Conservation (phyloP, 2,888 invertebrate genomes). For the Steromphala cineraria region DNA sequence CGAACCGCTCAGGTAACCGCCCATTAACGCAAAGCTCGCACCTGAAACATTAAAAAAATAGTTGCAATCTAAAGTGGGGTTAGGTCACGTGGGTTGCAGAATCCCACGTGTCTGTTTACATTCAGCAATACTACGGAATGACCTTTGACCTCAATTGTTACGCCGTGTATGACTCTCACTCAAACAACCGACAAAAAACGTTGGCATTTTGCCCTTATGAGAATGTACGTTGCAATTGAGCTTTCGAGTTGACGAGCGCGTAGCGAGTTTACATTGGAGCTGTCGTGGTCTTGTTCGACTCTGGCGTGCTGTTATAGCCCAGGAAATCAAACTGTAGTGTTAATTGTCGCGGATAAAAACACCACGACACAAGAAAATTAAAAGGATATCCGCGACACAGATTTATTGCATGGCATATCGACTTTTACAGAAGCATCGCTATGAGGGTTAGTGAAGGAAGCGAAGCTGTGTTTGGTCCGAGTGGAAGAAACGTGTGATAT, state of each 20-base stretch:
- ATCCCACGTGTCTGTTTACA: conserved; percentile 8
- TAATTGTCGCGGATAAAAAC: conserved; percentile 20
- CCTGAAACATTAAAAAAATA: conserved; percentile 42
- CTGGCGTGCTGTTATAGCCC: neutral
- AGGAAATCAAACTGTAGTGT: conserved; percentile 11
- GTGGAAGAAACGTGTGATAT: neutral
- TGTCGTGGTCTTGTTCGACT: neutral
- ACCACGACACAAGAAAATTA: conserved; percentile 12
- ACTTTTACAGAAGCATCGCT: neutral
- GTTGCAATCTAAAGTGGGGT: neutral
- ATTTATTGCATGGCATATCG: conserved; percentile 7
- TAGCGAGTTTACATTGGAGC: neutral
- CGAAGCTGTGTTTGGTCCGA: neutral
- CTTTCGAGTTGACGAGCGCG: neutral
- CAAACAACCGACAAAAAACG: neutral
- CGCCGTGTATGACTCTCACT: neutral
- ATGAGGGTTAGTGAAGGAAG: neutral
- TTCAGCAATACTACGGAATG: neutral
- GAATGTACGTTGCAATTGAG: neutral
- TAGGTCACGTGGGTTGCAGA: neutral
- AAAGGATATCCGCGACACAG: conserved; percentile 2
- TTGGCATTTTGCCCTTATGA: conserved; percentile 11
- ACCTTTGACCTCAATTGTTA: conserved; percentile 7
- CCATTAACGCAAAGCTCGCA: conserved; percentile 57
- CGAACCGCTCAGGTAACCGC: conserved; percentile 49